Evolutionary conservation across 2,888 invertebrate species (phyloP).

Genomic region (Ptilodon capucinus): DNA sequence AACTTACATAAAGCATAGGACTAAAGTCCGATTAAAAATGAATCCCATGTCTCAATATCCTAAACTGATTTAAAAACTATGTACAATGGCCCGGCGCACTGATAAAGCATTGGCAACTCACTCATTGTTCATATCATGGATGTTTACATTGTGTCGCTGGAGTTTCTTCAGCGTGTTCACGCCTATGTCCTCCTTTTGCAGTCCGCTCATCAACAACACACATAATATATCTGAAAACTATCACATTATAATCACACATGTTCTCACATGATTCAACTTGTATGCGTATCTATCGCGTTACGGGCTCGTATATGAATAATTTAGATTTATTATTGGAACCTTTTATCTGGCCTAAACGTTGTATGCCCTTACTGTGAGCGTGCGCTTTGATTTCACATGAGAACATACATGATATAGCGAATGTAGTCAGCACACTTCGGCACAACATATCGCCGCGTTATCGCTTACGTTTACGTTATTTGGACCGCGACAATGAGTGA

Average conservation of each 20-base stretch:
- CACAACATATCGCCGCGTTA: constrained; percentile 64
- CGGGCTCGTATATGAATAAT: constrained; percentile 15
- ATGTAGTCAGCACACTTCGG: constrained; percentile 55
- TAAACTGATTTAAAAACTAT: neutral
- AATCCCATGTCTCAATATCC: neutral
- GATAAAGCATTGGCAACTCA: constrained; percentile 41
- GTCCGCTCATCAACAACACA: constrained; percentile 66
- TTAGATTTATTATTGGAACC: constrained; percentile 59
- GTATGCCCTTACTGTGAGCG: constrained; percentile 52
- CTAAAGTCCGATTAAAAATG: neutral
- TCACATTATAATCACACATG: constrained; percentile 25
- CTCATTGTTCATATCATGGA: constrained; percentile 62
- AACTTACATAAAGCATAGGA: neutral
- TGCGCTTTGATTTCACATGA: constrained; percentile 45
- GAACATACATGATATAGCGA: constrained; percentile 75
- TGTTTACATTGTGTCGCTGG: constrained; percentile 60
- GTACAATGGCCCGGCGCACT: neutral
- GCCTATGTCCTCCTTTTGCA: constrained; percentile 70
- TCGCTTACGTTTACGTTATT: constrained; percentile 44
- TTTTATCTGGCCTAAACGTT: constrained; percentile 67
- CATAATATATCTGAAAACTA: constrained; percentile 71
- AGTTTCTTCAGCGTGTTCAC: constrained; percentile 59
- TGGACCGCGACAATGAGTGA: constrained; percentile 8
- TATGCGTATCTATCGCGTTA: neutral
- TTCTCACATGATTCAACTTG: constrained; percentile 4